Conservation (phyloP, 2,888 invertebrate genomes). For the Atethmia centrago region DNA sequence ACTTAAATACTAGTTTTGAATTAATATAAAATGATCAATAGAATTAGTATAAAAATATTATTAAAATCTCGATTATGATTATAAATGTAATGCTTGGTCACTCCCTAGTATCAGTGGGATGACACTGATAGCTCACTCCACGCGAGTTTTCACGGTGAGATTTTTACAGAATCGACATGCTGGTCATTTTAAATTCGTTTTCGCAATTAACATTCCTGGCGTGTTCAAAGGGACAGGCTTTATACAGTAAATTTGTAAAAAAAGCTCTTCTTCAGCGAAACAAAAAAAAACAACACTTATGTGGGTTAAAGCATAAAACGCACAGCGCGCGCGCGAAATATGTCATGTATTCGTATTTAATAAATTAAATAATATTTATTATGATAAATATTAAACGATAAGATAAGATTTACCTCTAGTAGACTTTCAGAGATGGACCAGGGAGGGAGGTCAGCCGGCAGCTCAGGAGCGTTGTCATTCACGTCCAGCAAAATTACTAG, state of each 20-base stretch:
- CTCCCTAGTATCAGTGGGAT: no score
- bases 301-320: neutral
- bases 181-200: neutral
- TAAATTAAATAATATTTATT: neutral
- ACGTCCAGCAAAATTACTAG: slow-evolving; percentile 90
- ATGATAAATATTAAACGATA: neutral
- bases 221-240: neutral
- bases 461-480: slow-evolving; percentile 91
- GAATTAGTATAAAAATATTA: no score
- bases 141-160: no score
- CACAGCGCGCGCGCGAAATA: neutral
- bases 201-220: neutral
- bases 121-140: no score
- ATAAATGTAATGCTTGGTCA: no score
- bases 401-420: slow-evolving; percentile 67
- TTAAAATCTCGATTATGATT: no score
- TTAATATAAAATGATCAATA: no score
- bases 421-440: slow-evolving; percentile 81
- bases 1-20: no score
- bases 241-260: neutral
- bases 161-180: no score
- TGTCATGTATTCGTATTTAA: neutral
- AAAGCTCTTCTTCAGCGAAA: neutral
- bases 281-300: neutral
- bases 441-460: slow-evolving; percentile 76